Percentiles rank a stretch among this genome's conserved stretches.
Conservation (phyloP, 1,140 invertebrate species). For the Eupristina koningsbergeri region DNA sequence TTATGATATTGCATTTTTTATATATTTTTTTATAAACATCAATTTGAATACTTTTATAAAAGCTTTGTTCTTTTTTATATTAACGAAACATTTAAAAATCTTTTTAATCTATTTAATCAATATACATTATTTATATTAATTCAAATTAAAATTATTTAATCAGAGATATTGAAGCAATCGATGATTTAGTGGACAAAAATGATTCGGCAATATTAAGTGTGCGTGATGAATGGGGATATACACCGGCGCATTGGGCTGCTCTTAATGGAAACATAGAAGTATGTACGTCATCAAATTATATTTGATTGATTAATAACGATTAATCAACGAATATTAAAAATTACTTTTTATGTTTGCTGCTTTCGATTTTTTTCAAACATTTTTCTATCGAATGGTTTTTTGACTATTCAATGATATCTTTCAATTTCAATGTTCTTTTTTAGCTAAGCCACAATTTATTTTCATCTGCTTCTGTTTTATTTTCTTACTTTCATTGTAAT, state of each 20-base stretch:
- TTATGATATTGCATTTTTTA: background rate
- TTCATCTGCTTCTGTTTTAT: too few species aligned
- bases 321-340: background rate
- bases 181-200: constrained; percentile 82
- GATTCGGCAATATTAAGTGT: constrained; percentile 81
- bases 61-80: too few species aligned
- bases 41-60: too few species aligned
- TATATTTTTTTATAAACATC: too few species aligned
- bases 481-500: too few species aligned
- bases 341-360: too few species aligned
- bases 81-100: too few species aligned
- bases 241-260: constrained; percentile 92
- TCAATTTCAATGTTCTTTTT: too few species aligned
- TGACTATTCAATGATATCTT: too few species aligned
- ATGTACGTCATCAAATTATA: constrained; percentile 23
- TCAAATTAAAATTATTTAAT: background rate
- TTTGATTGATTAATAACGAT: background rate
- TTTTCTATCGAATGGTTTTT: too few species aligned
- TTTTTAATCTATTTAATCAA: background rate
- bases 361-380: too few species aligned
- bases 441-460: too few species aligned
- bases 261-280: constrained; percentile 87
- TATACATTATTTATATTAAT: background rate
- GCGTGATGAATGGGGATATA: constrained; percentile 92
- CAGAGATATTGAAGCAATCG: constrained; percentile 83